These are phyloP conservation scores for Coryphaenoides rupestris DNA, from an alignment of 2,113 vertebrate species.

Conservation along the genomic window DNA sequence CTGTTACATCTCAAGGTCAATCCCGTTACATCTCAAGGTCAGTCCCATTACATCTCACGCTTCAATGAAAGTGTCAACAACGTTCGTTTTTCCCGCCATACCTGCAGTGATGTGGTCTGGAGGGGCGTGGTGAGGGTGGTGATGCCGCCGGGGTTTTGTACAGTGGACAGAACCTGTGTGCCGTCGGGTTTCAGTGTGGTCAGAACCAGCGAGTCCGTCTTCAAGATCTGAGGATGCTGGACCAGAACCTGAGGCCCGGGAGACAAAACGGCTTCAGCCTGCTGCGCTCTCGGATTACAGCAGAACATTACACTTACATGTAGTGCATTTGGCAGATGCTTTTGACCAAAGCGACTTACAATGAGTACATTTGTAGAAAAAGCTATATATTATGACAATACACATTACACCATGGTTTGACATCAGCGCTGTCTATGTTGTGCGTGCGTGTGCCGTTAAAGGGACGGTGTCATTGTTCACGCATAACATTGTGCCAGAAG, in stretches of 20 bases:
- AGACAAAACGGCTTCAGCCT: neutral
- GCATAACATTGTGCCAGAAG: no score
- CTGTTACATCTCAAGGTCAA: no score
- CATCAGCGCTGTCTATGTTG: no score
- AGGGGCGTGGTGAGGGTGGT: conserved; percentile 86
- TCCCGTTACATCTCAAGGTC: neutral
- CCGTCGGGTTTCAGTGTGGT: conserved; percentile 91
- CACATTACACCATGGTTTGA: no score
- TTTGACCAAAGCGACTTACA: no score
- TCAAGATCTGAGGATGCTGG: conserved; percentile 96
- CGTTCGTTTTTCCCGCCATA: conserved; percentile 38
- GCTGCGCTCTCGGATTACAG: neutral
- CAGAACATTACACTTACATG: no score
- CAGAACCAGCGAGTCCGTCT: conserved; percentile 93
- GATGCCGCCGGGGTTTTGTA: conserved; percentile 87
- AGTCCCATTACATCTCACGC: neutral
- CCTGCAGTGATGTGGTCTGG: conserved; percentile 90
- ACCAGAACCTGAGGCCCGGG: conserved; percentile 83
- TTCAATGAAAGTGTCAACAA: neutral
- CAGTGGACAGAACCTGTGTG: conserved; percentile 86
- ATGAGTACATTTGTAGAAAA: no score
- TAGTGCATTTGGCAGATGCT: no score
- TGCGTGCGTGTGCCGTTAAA: no score
- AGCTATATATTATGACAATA: no score
- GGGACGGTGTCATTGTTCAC: no score